Conservation (phyloP, 2,888 invertebrate species). For the Alcis repandata region DNA sequence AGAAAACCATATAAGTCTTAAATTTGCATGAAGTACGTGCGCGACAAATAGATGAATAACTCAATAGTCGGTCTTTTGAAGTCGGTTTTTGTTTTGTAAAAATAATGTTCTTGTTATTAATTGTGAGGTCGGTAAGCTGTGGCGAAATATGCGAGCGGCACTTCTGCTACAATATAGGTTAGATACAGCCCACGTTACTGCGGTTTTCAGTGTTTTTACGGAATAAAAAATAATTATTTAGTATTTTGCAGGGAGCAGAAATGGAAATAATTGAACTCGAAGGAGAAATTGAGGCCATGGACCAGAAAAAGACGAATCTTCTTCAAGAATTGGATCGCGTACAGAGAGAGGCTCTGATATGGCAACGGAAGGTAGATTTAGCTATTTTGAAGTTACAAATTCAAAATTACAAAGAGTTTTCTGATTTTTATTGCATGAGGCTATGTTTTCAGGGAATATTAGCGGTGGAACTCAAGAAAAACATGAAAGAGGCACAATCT, state of each 20-base stretch:
- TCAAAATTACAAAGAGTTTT: too few relatives aligned
- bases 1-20: too few relatives aligned
- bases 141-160: too few relatives aligned
- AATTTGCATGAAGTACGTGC: too few relatives aligned
- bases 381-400: slow-evolving; percentile 4
- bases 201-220: too few relatives aligned
- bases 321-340: slow-evolving; percentile 88
- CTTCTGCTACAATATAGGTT: too few relatives aligned
- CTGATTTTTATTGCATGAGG: neutral
- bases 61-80: too few relatives aligned
- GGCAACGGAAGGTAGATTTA: slow-evolving; percentile 91
- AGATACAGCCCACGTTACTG: too few relatives aligned
- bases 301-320: slow-evolving; percentile 88
- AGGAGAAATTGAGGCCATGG: slow-evolving; percentile 88
- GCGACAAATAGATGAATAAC: too few relatives aligned
- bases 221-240: neutral
- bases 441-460: slow-evolving; percentile 80
- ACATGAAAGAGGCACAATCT: slow-evolving; percentile 88
- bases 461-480: slow-evolving; percentile 90
- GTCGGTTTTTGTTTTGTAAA: too few relatives aligned
- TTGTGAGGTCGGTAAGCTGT: too few relatives aligned
- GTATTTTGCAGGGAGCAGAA: slow-evolving; percentile 88
- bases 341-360: slow-evolving; percentile 90
- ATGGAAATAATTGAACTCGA: slow-evolving; percentile 89
- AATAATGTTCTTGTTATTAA: too few relatives aligned